Conservation (phyloP, 1,140 invertebrate genomes). For the Gonatopus flavifemur region DNA sequence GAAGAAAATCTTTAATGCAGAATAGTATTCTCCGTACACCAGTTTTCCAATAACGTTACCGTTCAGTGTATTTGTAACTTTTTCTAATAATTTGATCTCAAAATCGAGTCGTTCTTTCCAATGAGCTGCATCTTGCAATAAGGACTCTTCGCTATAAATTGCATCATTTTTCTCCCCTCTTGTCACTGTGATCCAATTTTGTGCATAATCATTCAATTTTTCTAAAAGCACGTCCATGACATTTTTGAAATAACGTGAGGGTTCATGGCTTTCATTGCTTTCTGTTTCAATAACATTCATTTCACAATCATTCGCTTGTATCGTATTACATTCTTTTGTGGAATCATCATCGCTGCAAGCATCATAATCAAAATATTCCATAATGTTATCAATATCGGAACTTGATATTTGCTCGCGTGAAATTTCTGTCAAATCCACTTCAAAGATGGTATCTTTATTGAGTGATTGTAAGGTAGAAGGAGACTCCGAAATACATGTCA, state of each 20-base stretch:
- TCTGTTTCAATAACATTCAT: neutral
- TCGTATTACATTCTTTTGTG: neutral
- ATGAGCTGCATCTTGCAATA: conserved; percentile 20
- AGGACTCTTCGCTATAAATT: conserved; percentile 9
- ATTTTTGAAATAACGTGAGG: no score
- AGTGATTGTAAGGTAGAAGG: conserved; percentile 26
- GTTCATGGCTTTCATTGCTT: neutral
- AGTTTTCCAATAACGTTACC: conserved; percentile 25
- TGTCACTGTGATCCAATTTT: neutral
- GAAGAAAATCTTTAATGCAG: conserved; percentile 34
- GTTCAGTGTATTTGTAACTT: conserved; percentile 15
- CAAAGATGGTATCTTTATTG: conserved; percentile 28
- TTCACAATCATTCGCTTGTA: conserved; percentile 5
- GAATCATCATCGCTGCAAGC: conserved; percentile 1
- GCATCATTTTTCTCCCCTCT: neutral
- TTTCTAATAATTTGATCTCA: conserved; percentile 38
- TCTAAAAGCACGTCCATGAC: no score
- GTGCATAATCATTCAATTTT: conserved; percentile 5
- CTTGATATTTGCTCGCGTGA: conserved; percentile 12
- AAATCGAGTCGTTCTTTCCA: conserved; percentile 45
- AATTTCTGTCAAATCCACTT: conserved; percentile 26
- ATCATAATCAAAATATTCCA: conserved; percentile 16
- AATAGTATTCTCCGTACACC: conserved; percentile 33
- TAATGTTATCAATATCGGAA: conserved; percentile 13
- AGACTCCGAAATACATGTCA: conserved; percentile 10